phyloP scores from a whole-genome alignment of 2,888 invertebrate species.

The Elegia similella region DNA sequence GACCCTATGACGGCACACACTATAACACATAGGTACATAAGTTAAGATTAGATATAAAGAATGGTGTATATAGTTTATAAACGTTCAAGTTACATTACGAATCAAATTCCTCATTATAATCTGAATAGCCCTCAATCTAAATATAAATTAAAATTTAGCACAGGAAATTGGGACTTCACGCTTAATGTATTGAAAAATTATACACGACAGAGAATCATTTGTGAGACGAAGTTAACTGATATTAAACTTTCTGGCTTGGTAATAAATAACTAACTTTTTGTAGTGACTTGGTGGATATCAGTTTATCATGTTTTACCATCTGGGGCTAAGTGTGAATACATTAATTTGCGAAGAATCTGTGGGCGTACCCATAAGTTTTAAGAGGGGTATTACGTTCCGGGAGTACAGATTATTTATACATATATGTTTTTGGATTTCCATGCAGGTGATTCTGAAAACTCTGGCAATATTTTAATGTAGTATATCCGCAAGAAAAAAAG shows the following conservation, averaged over 20 bases:
- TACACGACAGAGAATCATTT: background rate
- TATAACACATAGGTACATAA: no score
- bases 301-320: conserved; percentile 17
- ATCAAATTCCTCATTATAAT: background rate
- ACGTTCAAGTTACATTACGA: background rate
- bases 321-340: conserved; percentile 12
- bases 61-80: no score
- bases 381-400: no score
- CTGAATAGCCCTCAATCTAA: background rate
- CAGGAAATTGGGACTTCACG: background rate
- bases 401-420: no score
- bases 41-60: no score
- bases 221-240: background rate
- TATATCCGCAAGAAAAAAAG: no score
- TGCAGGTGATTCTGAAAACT: no score
- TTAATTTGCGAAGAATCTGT: conserved; percentile 21
- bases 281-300: background rate
- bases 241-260: background rate
- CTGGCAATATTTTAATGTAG: no score
- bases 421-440: no score
- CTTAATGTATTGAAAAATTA: background rate
- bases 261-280: background rate
- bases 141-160: background rate
- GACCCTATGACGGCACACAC: no score
- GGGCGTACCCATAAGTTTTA: no score